Percentiles rank a stretch among this genome's conserved stretches.
Evolutionary conservation across 2,888 invertebrate genomes (phyloP).

Genomic region (Drosophila seclusa): DNA sequence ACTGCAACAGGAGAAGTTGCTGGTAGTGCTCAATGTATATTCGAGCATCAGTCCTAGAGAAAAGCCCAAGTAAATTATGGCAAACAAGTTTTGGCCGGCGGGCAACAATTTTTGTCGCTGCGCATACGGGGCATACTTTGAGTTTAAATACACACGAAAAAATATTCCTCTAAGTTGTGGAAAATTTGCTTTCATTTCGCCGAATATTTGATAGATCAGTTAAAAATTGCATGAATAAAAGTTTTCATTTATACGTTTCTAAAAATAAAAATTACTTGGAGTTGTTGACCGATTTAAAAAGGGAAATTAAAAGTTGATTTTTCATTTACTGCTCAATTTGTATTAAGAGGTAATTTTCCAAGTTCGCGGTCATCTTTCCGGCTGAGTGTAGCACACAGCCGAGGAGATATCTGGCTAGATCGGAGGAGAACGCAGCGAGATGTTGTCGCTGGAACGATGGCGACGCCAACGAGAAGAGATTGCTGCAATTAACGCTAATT

Average conservation of each 20-base stretch:
- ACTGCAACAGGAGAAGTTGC: slow-evolving; percentile 4
- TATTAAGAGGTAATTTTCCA: not conserved
- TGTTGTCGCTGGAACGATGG: slow-evolving; percentile 39
- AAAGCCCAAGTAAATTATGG: slow-evolving; percentile 83
- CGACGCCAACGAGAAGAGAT: slow-evolving; percentile 58
- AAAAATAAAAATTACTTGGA: too few relatives aligned
- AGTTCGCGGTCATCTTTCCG: not conserved
- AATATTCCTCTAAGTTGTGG: not conserved
- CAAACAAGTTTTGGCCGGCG: slow-evolving; percentile 83
- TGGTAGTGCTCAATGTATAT: not conserved
- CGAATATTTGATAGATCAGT: too few relatives aligned
- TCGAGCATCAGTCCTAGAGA: slow-evolving; percentile 47
- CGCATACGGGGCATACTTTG: slow-evolving; percentile 18
- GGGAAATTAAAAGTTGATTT: not conserved
- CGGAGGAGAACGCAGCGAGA: slow-evolving; percentile 18
- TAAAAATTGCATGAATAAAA: too few relatives aligned
- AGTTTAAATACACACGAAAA: slow-evolving; percentile 15
- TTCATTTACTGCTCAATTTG: not conserved
- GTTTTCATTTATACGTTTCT: too few relatives aligned
- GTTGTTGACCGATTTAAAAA: not conserved
- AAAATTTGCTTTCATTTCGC: not conserved
- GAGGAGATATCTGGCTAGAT: slow-evolving; percentile 50
- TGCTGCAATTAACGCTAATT: slow-evolving; percentile 83
- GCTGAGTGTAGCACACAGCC: slow-evolving; percentile 1
- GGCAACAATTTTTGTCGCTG: slow-evolving; percentile 83